Base-by-base conservation (phyloP, 2,888 invertebrate species). In the Lasioglossum vierecki region DNA sequence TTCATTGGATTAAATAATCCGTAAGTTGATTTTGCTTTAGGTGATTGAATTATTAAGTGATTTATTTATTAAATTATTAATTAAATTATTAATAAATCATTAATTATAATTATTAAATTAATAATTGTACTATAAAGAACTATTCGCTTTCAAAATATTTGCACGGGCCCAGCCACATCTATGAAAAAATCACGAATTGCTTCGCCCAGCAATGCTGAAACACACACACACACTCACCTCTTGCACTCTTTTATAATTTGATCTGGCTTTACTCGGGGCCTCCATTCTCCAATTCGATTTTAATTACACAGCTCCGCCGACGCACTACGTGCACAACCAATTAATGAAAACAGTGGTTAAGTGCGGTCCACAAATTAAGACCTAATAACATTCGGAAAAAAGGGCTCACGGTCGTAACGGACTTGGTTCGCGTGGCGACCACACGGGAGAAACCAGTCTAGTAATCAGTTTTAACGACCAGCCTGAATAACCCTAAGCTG, bases 401-500 rank as follows among this genome's bases (percentile, higher is more conserved):
- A 68, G 30, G 3, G 9, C 9, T 39, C 9, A n/a, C 70, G 70
- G n/a, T 26, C 70, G 41, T 70, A 70, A 70, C 15, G n/a, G n/a
- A 41, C 18, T 8, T 5, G 26, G 71, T 13, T 26, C 82, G 82
- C 84, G 80, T 63, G 80, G 44, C 72, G 78, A 73, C 66, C 77
- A 79, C 80, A 75, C 74, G 77, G 73, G 81, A 86, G 80, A 73
- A 81, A 84, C 76, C 75, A 57, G 79, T 83, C 83, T 71, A 70
- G 84, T 88, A 89, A 89, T 89, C 82, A 87, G 88, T 88, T 89
- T 85, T 86, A 90, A 85, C 85, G 86, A 89, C 80, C 80, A 83
- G 73, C 79, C 83, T 81, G 82, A 80, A 88, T 86, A 84, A 89
- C 79, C 75, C 78, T 72, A 78, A 71, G 63, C 66, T 68, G 70